Conservation (phyloP, 2,113 vertebrate genomes). For the Geococcyx californianus region DNA sequence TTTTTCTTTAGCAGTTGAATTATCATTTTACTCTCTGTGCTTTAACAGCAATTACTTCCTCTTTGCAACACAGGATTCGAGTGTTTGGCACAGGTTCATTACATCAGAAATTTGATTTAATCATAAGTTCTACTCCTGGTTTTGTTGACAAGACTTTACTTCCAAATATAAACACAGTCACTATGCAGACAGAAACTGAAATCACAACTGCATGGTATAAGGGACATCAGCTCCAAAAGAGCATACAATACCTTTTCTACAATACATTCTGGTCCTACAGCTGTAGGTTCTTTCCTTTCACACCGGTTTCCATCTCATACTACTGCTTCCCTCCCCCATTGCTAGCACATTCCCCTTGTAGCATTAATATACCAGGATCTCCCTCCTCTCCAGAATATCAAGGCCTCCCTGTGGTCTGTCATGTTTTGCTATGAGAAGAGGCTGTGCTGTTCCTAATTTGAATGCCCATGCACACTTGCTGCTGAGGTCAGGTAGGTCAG, state of each 20-base stretch:
- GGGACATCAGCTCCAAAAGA: not conserved
- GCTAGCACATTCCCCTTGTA: not conserved
- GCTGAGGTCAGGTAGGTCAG: not conserved
- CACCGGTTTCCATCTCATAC: not conserved
- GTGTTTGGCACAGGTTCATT: not conserved
- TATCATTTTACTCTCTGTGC: not conserved
- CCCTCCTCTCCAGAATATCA: not conserved
- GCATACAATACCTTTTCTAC: not conserved
- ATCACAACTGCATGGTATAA: not conserved
- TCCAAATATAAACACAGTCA: not conserved
- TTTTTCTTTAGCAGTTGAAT: conserved; percentile 17
- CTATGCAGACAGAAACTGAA: not conserved
- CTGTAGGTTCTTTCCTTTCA: not conserved
- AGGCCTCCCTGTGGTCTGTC: not conserved
- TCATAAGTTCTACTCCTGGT: not conserved
- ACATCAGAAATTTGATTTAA: not conserved
- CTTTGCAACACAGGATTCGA: not conserved
- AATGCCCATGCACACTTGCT: not conserved
- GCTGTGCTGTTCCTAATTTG: not conserved
- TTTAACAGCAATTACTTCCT: not conserved
- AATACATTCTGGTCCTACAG: not conserved
- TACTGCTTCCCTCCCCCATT: not conserved
- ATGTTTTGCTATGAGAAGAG: not conserved
- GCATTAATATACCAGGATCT: not conserved
- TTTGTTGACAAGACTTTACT: not conserved